Evolutionary conservation across 2,113 vertebrate genomes (phyloP), one percentile per base, ranked within the genome.

Genomic region (Grammomys dolichurus): DNA sequence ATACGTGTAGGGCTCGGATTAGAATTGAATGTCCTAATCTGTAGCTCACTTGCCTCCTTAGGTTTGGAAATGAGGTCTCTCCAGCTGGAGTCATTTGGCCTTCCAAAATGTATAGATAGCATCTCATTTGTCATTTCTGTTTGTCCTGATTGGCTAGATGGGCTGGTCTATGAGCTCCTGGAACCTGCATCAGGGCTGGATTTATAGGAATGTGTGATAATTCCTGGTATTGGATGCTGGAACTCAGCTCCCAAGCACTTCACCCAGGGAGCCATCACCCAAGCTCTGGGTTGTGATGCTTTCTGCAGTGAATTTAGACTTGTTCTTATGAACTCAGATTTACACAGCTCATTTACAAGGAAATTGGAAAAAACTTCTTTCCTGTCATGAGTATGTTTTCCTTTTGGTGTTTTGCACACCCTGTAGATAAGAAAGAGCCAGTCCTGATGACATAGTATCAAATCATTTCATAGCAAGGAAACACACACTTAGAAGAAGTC

Each of bases 401-500:
- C n/a, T 51, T 56, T 46, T 58, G 81, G 89, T 19, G 40, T 58
- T 77, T 90, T n/a, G 28, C n/a, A 89, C 19, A 56, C 67, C 20
- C 46, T 69, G 14, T 60, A 36, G 58, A 91, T 91, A 75, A 94
- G 51, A 89, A 51, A n/a, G 24, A 91, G 14, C 8, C 92, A 73
- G 81, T 76, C 60, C 78, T 70, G 54, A 73, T 65, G 58, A 96
- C 95, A 75, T 51, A 95, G 77, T 60, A 81, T 20, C 81, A 48
- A 90, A 56, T 40, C 24, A 20, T 36, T 33, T 54, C 48, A n/a
- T 24, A 24, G 67, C 67, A 40, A 76, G 93, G 7, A 12, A 81
- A 46, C n/a, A 40, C 80, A 31, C 33, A 40, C 65, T 28, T 70
- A 17, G 46, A 31, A 69, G 69, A 90, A 72, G 67, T 78, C 73